Base-by-base conservation (phyloP, 2,888 invertebrate species). In the Poecilus cupreus region DNA sequence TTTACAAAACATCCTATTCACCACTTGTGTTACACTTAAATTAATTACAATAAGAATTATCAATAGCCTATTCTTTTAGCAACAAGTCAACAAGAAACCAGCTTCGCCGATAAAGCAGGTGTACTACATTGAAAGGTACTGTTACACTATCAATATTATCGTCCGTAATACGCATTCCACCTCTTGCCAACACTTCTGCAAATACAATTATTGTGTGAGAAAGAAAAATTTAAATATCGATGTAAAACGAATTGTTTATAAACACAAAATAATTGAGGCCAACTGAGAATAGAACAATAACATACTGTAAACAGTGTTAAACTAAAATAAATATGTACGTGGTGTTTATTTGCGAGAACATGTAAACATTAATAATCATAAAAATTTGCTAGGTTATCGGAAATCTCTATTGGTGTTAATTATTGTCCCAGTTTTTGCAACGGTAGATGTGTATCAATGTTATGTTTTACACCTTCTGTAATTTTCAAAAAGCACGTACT, bases 151-250 rank as follows among this genome's bases (percentile, higher is more conserved):
- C 20, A 51, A 75, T 51, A 75, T 51, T 13, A 75, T 46, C 46
- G 72, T 75, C 51, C 26, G 16, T 24, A n/a, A 13, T 32, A 8
- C 32, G 4, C 75, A 75, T 75, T 75, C 49, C 51, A 8, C 18
- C 16, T 18, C 43, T 43, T 18, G 37, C 20, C 5, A 43, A 4
- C 6, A 46, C 20, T 74, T 46, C 20, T 26, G 76, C 46, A 76
- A 76, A 76, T 54, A 57, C 16, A 54, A 39, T 51, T n/a, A 57
- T 77, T 26, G 77, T 57, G 60, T 60, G 57, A 77, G 57, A 57
- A 57, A 26, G 60, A 57, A 77, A 57, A 77, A 37, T 77, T 54
- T 13, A 74, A 43, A 26, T 60, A 60, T 60, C 54, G 37, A 39
- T 57, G 60, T n/a, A 20, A 60, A 60, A 24, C 13, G 37, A 60